Base-by-base conservation (phyloP, 2,888 invertebrate genomes). In the Macrosiphum euphorbiae region DNA sequence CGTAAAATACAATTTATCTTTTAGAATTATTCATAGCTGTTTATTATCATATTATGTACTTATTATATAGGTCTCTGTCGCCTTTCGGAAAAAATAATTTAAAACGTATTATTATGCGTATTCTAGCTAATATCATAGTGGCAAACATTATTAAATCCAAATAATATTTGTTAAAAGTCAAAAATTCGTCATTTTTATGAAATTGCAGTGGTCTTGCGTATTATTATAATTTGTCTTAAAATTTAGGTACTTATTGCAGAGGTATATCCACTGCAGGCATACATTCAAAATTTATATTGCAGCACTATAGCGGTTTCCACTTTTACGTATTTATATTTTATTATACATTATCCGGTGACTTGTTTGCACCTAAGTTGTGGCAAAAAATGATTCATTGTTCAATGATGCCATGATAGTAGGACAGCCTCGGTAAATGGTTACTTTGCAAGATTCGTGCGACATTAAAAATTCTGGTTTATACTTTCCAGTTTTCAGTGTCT, bases 381-480 rank as follows among this genome's bases (percentile, higher is more conserved):
- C 26, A 11, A 35, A 88, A 88, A 88, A 88, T n/a, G 16, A 52
- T 44, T 50, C 52, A 52, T 35, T 20, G 24, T 52, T 52, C n/a
- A n/a, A 10, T 16, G 87, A 55, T 52, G 88, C 35, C 26, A 28
- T n/a, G 61, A n/a, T n/a, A 61, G 61, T 89, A 89, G n/a, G 47
- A 89, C 47, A 89, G 3, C n/a, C 7, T 44, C 58, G 61, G 20
- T 67, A 35, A 35, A 35, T 89, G 47, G 61, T 61, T 67, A 89
- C 89, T 8, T n/a, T 28, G 67, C 55, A 55, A 1, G 67, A 78
- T 90, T 90, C n/a, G 35, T 67, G n/a, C 24, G 50, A 90, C 35
- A 67, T 67, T 67, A n/a, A 50, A 89, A 50, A 88, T 58, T 41
- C 88, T 41, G 88, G 88, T 89, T 89, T 89, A 52, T 47, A 47